Evolutionary conservation across 2,888 invertebrate species (phyloP).

Genomic region (Lasioglossum leucozonium): DNA sequence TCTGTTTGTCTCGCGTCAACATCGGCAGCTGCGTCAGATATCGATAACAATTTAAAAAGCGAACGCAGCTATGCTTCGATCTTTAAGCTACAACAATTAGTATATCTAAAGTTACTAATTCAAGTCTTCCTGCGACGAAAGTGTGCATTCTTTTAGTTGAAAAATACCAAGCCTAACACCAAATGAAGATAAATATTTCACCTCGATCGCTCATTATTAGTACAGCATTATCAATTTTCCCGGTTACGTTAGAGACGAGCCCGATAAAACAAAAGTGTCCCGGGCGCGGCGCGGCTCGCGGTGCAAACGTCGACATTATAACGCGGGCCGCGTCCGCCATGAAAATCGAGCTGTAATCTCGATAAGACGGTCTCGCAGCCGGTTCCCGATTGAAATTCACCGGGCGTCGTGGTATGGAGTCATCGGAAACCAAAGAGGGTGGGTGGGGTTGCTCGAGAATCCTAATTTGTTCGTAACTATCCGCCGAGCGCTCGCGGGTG

Average conservation of each 20-base stretch:
- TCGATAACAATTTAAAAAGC: too few relatives aligned
- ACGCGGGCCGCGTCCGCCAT: conserved; percentile 12
- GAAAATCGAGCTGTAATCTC: conserved; percentile 51
- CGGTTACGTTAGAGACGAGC: not conserved
- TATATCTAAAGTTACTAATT: too few relatives aligned
- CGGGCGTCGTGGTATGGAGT: conserved; percentile 35
- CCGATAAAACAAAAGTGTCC: conserved; percentile 19
- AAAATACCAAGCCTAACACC: too few relatives aligned
- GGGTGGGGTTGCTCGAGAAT: conserved; percentile 46
- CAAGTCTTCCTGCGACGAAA: too few relatives aligned
- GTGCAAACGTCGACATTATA: conserved; percentile 12
- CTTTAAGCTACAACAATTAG: too few relatives aligned
- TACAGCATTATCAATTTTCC: not conserved
- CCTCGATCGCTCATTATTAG: conserved; percentile 3
- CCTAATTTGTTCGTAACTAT: conserved; percentile 66
- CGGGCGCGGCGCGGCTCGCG: not conserved
- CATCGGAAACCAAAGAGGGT: conserved; percentile 50
- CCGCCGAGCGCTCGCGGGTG: conserved; percentile 28
- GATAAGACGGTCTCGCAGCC: conserved; percentile 17
- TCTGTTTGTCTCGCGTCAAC: too few relatives aligned
- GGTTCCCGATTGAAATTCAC: conserved; percentile 49
- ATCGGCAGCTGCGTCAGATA: too few relatives aligned
- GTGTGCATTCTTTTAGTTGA: too few relatives aligned
- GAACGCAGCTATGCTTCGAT: too few relatives aligned
- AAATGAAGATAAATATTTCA: too few relatives aligned